Evolutionary conservation across 1,140 invertebrate species (phyloP), one percentile per base, ranked within the genome.

Genomic region (Aphelenchoides avenae): DNA sequence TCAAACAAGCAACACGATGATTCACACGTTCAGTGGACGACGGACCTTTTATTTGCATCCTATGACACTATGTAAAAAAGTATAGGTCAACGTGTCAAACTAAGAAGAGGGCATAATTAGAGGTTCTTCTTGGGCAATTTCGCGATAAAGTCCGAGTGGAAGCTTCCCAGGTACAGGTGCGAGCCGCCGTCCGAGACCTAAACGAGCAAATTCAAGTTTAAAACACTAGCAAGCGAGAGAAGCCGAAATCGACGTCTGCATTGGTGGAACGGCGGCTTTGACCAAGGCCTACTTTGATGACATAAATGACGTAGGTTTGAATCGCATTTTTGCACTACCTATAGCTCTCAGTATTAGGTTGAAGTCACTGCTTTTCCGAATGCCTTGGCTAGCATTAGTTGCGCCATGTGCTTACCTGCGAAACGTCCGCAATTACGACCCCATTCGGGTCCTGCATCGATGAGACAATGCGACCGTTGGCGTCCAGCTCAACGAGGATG

Each of bases 361-460:
- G n/a, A n/a, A n/a, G n/a, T n/a, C n/a, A n/a, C n/a, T n/a, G n/a
- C n/a, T n/a, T n/a, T n/a, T n/a, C n/a, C n/a, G n/a, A n/a, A n/a
- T n/a, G n/a, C n/a, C n/a, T n/a, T n/a, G n/a, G n/a, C n/a, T n/a
- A n/a, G n/a, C n/a, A n/a, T n/a, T n/a, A 11, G 6, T 5, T 11
- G 7, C 5, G 13, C 4, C 15, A 5, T 11, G n/a, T 15, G 6
- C 26, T 6, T 7, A 61, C 77, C 47, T 80, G 78, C 42, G 78
- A 79, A 5, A 77, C 68, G 36, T 68, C 62, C 11, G 67, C 55
- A n/a, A 79, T 57, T 1, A 65, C 52, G 26, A 63, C 39, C 31
- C 78, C 79, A 27, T 69, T 60, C 1, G 76, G 73, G 57, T 80
- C 79, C 39, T 80, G 79, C 27, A 76, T 66, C 49, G 77, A 71